Evolutionary conservation across 1,140 invertebrate species (phyloP).

Genomic region (Penaeus indicus): DNA sequence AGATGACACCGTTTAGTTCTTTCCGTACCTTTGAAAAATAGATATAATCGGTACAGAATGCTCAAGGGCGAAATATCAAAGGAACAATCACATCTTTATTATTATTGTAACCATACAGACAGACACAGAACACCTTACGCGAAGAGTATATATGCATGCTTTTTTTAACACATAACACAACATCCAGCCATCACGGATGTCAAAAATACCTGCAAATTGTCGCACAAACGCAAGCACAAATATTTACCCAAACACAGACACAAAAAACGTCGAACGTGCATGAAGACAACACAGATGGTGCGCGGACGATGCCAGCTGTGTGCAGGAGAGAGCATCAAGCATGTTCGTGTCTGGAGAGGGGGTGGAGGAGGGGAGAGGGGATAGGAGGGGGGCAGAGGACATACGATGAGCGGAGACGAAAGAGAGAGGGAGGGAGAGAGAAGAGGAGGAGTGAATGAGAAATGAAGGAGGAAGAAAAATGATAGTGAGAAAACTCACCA

Average conservation of each 20-base stretch:
- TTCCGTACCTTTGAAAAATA: too few relatives aligned
- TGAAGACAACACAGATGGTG: not conserved
- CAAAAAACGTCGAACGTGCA: slow-evolving; percentile 13
- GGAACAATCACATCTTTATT: too few relatives aligned
- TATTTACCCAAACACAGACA: slow-evolving; percentile 5
- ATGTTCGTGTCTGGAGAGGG: not conserved
- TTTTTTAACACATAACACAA: too few relatives aligned
- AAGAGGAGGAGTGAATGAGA: not conserved
- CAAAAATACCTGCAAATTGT: not conserved
- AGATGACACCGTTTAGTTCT: too few relatives aligned
- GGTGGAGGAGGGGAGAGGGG: not conserved
- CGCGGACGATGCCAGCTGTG: too few relatives aligned
- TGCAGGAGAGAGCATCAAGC: too few relatives aligned
- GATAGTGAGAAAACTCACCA: too few relatives aligned
- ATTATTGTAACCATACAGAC: too few relatives aligned
- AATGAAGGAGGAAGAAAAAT: not conserved
- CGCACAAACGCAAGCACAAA: slow-evolving; percentile 1
- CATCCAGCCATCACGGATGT: not conserved
- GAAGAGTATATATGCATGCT: too few relatives aligned
- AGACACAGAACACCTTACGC: too few relatives aligned
- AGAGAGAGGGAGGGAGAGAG: not conserved
- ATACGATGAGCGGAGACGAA: not conserved
- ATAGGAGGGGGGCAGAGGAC: not conserved
- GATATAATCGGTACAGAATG: too few relatives aligned
- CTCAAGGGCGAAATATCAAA: too few relatives aligned